Conservation (phyloP, 2,888 invertebrate genomes). For the Dinocampus coccinellae region DNA sequence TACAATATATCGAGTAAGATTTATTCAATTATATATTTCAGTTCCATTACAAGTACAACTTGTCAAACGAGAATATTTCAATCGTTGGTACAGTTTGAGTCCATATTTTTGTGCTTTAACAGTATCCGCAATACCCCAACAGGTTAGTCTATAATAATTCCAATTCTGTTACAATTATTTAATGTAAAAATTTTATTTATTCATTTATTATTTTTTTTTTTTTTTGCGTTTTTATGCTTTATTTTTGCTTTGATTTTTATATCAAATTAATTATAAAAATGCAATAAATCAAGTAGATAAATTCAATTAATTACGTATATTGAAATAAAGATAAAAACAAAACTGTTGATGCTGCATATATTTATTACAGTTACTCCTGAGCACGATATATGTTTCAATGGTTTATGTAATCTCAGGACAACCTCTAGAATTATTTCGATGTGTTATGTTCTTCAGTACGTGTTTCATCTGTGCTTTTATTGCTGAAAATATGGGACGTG, state of each 20-base stretch:
- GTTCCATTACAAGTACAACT: slow-evolving; percentile 85
- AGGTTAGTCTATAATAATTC: slow-evolving; percentile 69
- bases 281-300: neutral
- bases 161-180: too few species aligned
- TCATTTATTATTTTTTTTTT: too few species aligned
- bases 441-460: slow-evolving; percentile 78
- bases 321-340: too few species aligned
- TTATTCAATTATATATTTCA: slow-evolving; percentile 57
- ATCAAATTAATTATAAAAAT: neutral
- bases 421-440: slow-evolving; percentile 79
- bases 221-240: too few species aligned
- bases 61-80: slow-evolving; percentile 86
- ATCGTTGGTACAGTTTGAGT: slow-evolving; percentile 86
- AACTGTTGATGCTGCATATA: neutral
- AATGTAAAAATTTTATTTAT: too few species aligned
- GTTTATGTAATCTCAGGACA: slow-evolving; percentile 83
- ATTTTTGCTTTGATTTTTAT: too few species aligned
- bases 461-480: slow-evolving; percentile 81
- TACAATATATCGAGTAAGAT: too few species aligned
- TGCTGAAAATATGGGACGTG: slow-evolving; percentile 83
- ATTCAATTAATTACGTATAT: too few species aligned
- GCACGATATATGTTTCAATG: slow-evolving; percentile 77
- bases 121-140: slow-evolving; percentile 79
- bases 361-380: slow-evolving; percentile 71
- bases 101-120: slow-evolving; percentile 84